phyloP scores from a whole-genome alignment of 2,797 vertebrate species.

The Emydoidea blandingii region DNA sequence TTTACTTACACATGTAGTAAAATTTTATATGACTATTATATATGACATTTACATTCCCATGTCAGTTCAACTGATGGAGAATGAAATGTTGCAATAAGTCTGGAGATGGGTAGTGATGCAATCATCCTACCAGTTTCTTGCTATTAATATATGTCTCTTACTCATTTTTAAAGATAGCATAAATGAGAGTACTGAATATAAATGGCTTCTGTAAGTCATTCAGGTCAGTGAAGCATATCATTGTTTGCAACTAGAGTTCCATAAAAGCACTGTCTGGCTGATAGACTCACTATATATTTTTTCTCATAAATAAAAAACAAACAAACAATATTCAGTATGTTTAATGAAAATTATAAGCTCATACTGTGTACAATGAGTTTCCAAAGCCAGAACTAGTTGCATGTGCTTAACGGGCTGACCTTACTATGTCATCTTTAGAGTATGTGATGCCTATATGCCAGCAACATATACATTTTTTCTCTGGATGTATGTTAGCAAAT shows the following conservation, averaged over 20 bases:
- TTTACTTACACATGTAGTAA: constrained; percentile 42
- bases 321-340: constrained; percentile 79
- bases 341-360: constrained; percentile 82
- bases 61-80: constrained; percentile 80
- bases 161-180: constrained; percentile 84
- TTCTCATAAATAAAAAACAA: constrained; percentile 81
- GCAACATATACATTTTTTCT: constrained; percentile 83
- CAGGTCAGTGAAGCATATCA: constrained; percentile 85
- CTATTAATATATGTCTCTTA: constrained; percentile 86
- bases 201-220: constrained; percentile 87
- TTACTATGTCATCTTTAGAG: constrained; percentile 71
- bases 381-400: constrained; percentile 61
- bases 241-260: constrained; percentile 85
- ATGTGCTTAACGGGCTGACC: constrained; percentile 74
- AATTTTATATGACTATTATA: constrained; percentile 72
- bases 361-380: constrained; percentile 64
- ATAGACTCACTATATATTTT: constrained; percentile 79
- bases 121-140: constrained; percentile 80
- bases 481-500: constrained; percentile 83
- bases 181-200: constrained; percentile 87
- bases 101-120: constrained; percentile 80
- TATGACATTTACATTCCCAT: constrained; percentile 73
- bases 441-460: constrained; percentile 75
- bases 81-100: constrained; percentile 80
- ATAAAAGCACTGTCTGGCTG: constrained; percentile 72